Evolutionary conservation across 2,797 vertebrate genomes (phyloP).

Genomic region (Hozukius guyotensis): DNA sequence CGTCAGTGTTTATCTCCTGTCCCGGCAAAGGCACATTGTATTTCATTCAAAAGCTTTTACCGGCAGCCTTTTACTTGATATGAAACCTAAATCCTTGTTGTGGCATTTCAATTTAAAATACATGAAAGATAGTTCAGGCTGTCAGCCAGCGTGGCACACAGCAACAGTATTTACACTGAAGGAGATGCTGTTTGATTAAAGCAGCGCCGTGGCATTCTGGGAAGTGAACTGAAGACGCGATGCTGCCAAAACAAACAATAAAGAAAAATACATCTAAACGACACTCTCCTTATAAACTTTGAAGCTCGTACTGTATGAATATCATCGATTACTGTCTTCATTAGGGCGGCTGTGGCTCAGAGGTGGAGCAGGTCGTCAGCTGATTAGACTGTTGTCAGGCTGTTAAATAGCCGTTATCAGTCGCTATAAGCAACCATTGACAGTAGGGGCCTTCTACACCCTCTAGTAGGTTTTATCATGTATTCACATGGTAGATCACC

Average conservation of each 20-base stretch:
- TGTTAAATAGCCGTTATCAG: too few relatives aligned
- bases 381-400: too few relatives aligned
- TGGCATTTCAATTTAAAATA: constrained; percentile 53
- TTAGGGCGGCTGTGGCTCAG: too few relatives aligned
- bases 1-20: not conserved
- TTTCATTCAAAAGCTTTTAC: constrained; percentile 19
- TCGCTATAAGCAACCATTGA: too few relatives aligned
- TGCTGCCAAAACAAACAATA: constrained; percentile 15
- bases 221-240: not conserved
- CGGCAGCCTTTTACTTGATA: constrained; percentile 1
- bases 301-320: not conserved
- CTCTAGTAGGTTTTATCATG: too few relatives aligned
- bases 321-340: too few relatives aligned
- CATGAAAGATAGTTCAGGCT: constrained; percentile 1
- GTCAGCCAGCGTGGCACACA: not conserved
- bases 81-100: constrained; percentile 28
- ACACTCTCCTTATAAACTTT: not conserved
- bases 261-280: not conserved
- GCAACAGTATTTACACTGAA: not conserved
- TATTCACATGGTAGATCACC: too few relatives aligned
- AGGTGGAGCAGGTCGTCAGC: too few relatives aligned
- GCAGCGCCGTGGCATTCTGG: not conserved
- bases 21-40: constrained; percentile 1
- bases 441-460: too few relatives aligned
- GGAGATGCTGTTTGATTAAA: constrained; percentile 29